Base-by-base conservation (phyloP, 2,797 vertebrate genomes). In the Micromesistius poutassou region DNA sequence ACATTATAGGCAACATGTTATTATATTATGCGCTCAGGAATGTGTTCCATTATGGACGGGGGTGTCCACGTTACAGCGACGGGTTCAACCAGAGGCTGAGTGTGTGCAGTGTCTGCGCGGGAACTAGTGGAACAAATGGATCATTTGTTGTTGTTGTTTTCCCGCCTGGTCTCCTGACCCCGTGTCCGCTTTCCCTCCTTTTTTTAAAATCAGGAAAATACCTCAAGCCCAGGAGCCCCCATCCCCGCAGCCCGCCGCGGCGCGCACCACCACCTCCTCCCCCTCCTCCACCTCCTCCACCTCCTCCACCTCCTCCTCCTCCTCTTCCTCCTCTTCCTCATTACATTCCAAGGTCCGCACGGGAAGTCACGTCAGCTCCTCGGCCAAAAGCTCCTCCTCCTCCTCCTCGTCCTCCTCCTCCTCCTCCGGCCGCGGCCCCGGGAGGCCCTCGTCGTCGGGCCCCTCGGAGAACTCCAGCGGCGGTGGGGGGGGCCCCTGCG, bases 201-300 rank as follows among this genome's bases (percentile, higher is more conserved):
- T n/a, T 35, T 35, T 35, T 46, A 13, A 73, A n/a, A 78, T 0
- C 88, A 98, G 97, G 92, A 97, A 96, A 94, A 97, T 97, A 91
- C 96, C 97, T 93, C 96, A 96, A 62, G 95, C 94, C 0, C 87
- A 94, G 76, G 95, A 96, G 76, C 89, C 93, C 77, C 95, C 93
- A 14, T 83, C 90, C 77, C 90, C 88, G 74, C 89, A 79, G 81
- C 78, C 92, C 0, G 86, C 92, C 0, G 86, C 91, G 1, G 83
- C 93, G 77, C 94, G 93, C 82, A 87, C 89, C 82, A 80, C 85
- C 81, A 40, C 77, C n/a, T 85, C 91, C 4, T 87, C 89, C 13
- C 62, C 62, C 16, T 91, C 87, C 9, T 73, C 94, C 33, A 84
- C 84, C 36, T 74, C 79, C 28, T 16, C 84, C 22, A 33, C 89